A percentile compares a stretch with the other conserved stretches of the same genome.
Conservation (phyloP, 2,797 vertebrate genomes). For the Macrochelys suwanniensis region DNA sequence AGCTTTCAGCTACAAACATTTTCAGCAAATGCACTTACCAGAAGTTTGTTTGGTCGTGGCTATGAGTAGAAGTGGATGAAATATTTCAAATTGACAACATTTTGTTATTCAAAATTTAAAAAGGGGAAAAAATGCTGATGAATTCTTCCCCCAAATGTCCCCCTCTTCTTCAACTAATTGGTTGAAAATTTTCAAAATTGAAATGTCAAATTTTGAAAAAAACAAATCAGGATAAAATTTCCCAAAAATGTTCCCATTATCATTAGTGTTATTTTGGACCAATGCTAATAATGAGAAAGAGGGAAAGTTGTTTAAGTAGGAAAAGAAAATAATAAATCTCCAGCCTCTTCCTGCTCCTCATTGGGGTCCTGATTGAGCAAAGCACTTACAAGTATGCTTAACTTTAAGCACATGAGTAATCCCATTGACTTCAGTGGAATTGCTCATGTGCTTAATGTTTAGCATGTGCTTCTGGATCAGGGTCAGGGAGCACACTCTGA, state of each 20-base stretch:
- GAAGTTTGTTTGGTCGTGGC: neutral
- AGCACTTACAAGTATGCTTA: neutral
- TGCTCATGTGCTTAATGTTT: neutral
- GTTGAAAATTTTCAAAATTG: neutral
- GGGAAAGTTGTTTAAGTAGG: neutral
- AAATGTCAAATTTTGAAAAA: neutral
- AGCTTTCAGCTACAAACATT: neutral
- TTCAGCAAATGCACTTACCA: neutral
- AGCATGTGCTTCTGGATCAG: fast-evolving
- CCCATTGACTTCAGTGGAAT: neutral
- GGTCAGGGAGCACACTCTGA: neutral
- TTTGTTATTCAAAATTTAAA: neutral
- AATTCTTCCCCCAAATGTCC: neutral
- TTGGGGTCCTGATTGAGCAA: fast-evolving
- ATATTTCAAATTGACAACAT: neutral
- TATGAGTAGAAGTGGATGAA: neutral
- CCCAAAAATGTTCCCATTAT: neutral
- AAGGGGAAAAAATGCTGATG: neutral
- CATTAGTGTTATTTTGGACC: neutral
- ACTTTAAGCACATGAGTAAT: neutral
- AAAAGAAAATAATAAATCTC: neutral
- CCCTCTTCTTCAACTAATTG: neutral
- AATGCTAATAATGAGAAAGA: neutral
- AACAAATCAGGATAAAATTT: neutral
- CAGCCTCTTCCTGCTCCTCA: neutral